phyloP scores from a whole-genome alignment of 1,140 invertebrate species.

The Psix sp. region DNA sequence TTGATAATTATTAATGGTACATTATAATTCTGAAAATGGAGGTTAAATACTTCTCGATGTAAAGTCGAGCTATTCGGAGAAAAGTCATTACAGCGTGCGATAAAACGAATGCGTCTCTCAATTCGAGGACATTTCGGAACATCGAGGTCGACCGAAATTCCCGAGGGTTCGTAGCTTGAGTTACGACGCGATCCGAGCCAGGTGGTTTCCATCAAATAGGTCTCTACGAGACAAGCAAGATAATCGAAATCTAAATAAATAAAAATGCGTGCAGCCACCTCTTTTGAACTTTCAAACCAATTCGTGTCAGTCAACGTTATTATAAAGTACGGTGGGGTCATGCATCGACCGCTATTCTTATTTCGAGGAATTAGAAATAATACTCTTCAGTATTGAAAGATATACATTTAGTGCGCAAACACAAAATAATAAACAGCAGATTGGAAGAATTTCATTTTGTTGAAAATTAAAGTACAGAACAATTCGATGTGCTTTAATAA shows the following conservation, averaged over 20 bases:
- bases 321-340: constrained; percentile 35
- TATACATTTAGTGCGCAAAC: no score
- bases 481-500: constrained; percentile 23
- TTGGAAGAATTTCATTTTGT: no score
- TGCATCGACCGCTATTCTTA: constrained; percentile 36
- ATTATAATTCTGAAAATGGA: constrained; percentile 25
- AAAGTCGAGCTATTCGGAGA: constrained; percentile 34
- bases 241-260: constrained; percentile 73
- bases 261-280: constrained; percentile 60
- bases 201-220: constrained; percentile 67
- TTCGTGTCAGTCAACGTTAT: constrained; percentile 50
- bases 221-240: constrained; percentile 64
- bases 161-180: constrained; percentile 63
- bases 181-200: constrained; percentile 65
- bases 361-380: constrained; percentile 41
- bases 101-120: constrained; percentile 49
- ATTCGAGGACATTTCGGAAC: constrained; percentile 58
- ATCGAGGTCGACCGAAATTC: constrained; percentile 64
- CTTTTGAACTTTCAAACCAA: constrained; percentile 47
- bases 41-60: constrained; percentile 23
- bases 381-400: constrained; percentile 24
- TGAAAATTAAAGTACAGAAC: constrained; percentile 12
- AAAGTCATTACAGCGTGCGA: constrained; percentile 41
- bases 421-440: no score
- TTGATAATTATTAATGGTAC: no score